These are phyloP conservation scores for Sparus aurata DNA, from an alignment of 2,797 vertebrate species.

Conservation along the genomic window DNA sequence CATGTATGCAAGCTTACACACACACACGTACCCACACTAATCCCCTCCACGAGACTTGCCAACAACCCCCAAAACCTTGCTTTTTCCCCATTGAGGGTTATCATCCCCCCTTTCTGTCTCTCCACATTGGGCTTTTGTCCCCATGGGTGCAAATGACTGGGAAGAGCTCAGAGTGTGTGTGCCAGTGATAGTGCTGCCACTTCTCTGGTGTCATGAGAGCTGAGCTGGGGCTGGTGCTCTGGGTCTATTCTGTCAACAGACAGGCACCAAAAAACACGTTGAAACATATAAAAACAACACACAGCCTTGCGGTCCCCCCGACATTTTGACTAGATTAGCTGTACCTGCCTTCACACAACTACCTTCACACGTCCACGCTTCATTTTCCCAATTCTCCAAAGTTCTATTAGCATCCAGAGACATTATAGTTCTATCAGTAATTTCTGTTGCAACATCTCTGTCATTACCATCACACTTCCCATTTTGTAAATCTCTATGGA, in stretches of 20 bases:
- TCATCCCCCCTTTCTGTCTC: constrained; percentile 66
- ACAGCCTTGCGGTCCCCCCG: constrained; percentile 17
- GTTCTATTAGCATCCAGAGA: background rate
- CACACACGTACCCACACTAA: constrained; percentile 70
- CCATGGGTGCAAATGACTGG: constrained; percentile 70
- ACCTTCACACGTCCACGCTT: constrained; percentile 1
- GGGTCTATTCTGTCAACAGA: constrained; percentile 54
- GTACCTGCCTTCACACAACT: constrained; percentile 18
- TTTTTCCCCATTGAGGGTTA: constrained; percentile 67
- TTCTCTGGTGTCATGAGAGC: constrained; percentile 67
- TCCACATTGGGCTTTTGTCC: constrained; percentile 73
- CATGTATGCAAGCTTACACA: constrained; percentile 73
- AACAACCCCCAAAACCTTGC: constrained; percentile 68
- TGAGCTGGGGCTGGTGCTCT: constrained; percentile 45
- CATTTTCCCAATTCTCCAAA: background rate
- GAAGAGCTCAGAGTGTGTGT: constrained; percentile 68
- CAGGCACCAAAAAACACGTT: constrained; percentile 31
- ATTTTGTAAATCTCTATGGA: background rate
- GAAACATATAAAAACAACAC: constrained; percentile 38
- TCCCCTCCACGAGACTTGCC: constrained; percentile 68
- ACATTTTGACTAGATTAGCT: constrained; percentile 38
- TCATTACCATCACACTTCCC: background rate
- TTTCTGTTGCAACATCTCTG: background rate
- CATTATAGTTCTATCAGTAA: background rate
- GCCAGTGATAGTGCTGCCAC: constrained; percentile 69